phyloP scores from a whole-genome alignment of 1,140 invertebrate genomes.

The Ceratina japonica region DNA sequence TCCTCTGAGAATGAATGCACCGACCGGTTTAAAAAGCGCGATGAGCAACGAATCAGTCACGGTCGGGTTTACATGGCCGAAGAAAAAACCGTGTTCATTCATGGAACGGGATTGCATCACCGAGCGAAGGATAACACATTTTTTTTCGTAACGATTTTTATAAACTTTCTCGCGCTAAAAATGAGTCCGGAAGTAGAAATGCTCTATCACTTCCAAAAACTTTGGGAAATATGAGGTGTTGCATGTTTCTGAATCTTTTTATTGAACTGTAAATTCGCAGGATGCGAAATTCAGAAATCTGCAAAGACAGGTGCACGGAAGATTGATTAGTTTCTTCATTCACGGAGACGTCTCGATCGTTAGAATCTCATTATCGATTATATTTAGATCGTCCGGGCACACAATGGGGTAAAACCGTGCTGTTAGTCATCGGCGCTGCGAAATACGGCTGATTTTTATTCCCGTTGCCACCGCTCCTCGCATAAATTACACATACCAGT shows the following conservation, averaged over 20 bases:
- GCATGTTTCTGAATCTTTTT: no score
- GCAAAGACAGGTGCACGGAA: no score
- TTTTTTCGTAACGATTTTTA: no score
- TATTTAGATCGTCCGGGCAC: conserved; percentile 8
- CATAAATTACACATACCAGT: conserved; percentile 19
- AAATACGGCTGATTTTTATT: conserved; percentile 5
- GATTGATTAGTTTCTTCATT: no score
- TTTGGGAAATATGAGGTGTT: no score
- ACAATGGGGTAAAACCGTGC: not conserved
- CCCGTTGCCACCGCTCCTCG: not conserved
- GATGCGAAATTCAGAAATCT: not conserved
- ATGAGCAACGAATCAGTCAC: not conserved
- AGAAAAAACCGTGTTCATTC: conserved; percentile 19
- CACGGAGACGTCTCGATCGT: not conserved
- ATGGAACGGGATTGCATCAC: conserved; percentile 8
- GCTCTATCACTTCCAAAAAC: no score
- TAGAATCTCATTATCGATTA: not conserved
- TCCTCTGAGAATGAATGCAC: not conserved
- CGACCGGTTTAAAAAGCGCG: not conserved
- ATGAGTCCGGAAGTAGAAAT: no score
- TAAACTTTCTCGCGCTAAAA: no score
- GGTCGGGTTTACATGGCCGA: not conserved
- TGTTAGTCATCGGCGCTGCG: conserved; percentile 20
- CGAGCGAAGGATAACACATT: not conserved
- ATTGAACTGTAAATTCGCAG: no score